phyloP scores from a whole-genome alignment of 1,140 invertebrate genomes.

The Trichonephila clavipes region DNA sequence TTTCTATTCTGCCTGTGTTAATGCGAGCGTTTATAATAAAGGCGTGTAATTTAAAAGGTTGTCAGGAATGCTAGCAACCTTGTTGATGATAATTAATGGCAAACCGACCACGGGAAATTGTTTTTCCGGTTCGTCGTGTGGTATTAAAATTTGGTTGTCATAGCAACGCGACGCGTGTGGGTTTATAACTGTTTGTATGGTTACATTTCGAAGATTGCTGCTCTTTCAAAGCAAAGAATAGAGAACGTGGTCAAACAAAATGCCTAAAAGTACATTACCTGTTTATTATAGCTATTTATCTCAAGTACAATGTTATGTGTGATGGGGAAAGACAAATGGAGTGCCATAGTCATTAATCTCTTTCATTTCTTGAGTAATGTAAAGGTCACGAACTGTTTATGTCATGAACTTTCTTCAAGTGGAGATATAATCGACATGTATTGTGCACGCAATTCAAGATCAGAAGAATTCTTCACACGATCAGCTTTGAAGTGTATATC shows the following conservation, averaged over 20 bases:
- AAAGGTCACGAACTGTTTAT: not conserved
- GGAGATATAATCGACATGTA: not conserved
- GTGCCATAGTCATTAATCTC: not conserved
- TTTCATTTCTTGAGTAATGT: not conserved
- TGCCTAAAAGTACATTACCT: constrained; percentile 9
- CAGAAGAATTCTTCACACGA: not conserved
- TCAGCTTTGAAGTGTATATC: not conserved
- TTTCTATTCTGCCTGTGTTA: constrained; percentile 56
- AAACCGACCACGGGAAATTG: constrained; percentile 68
- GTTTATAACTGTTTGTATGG: constrained; percentile 36
- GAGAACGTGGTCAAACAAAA: constrained; percentile 8
- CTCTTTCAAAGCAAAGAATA: not conserved
- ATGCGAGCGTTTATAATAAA: constrained; percentile 73
- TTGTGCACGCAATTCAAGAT: not conserved
- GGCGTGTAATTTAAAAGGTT: constrained; percentile 73
- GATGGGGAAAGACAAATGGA: not conserved
- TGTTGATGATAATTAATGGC: constrained; percentile 74
- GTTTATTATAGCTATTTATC: not conserved
- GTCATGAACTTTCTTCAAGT: not conserved
- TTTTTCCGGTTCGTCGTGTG: constrained; percentile 64
- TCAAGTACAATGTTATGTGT: not conserved
- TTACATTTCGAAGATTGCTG: not conserved
- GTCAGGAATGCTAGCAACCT: constrained; percentile 67
- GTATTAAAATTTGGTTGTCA: constrained; percentile 66
- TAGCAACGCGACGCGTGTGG: constrained; percentile 9